Percentiles rank a stretch among this genome's conserved stretches.
Conservation (phyloP, 2,113 vertebrate genomes). For the Xiphophorus maculatus region DNA sequence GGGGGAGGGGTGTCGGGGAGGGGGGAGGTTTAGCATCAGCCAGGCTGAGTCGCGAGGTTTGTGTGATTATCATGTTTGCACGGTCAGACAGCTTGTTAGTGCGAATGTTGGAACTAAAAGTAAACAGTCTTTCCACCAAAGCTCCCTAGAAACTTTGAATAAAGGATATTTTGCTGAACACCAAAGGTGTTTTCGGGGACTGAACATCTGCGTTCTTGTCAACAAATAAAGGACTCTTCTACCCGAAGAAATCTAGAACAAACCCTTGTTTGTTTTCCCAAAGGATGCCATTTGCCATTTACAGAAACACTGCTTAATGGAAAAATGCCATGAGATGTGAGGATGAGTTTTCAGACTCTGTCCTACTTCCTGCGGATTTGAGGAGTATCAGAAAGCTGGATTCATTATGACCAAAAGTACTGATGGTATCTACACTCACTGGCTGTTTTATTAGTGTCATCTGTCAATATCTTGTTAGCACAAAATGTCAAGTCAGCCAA, state of each 20-base stretch:
- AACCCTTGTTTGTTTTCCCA: slow-evolving; percentile 26
- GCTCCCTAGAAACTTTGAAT: slow-evolving; percentile 51
- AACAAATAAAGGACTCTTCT: slow-evolving; percentile 26
- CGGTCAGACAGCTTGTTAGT: slow-evolving; percentile 66
- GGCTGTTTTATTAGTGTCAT: background rate
- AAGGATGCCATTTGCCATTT: slow-evolving; percentile 28
- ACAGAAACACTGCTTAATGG: slow-evolving; percentile 24
- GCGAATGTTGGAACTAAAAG: slow-evolving; percentile 47
- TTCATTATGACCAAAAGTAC: background rate
- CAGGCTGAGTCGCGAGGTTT: slow-evolving; percentile 44
- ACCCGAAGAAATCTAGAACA: slow-evolving; percentile 32
- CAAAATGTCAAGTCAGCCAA: background rate
- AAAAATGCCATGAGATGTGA: slow-evolving; percentile 8
- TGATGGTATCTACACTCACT: background rate
- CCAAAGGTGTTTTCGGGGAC: slow-evolving; percentile 49
- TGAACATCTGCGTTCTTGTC: slow-evolving; percentile 54
- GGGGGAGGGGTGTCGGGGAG: background rate
- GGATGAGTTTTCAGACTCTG: background rate
- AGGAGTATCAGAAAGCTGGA: background rate
- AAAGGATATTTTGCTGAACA: slow-evolving; percentile 63
- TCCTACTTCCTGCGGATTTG: slow-evolving; percentile 18
- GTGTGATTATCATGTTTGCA: slow-evolving; percentile 63
- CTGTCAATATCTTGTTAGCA: background rate
- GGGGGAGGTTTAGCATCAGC: background rate
- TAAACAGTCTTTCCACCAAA: slow-evolving; percentile 60